Evolutionary conservation across 2,888 invertebrate genomes (phyloP).

Genomic region (Imbricaverruca yamaguchii): DNA sequence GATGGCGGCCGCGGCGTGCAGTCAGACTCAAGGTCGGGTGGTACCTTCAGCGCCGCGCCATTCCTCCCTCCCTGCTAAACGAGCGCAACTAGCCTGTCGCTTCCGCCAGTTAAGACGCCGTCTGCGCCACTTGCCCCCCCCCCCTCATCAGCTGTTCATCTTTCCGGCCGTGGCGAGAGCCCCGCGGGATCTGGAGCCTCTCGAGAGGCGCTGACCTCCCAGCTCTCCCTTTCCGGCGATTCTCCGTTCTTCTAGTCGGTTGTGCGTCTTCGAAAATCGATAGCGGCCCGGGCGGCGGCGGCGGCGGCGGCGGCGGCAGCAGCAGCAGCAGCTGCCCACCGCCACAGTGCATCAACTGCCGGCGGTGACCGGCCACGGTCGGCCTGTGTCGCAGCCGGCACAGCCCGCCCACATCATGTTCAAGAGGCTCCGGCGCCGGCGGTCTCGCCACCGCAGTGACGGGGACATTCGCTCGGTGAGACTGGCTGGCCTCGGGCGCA

Average conservation of each 20-base stretch:
- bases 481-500: too few species aligned
- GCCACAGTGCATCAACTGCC: too few species aligned
- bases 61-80: neutral
- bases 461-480: neutral
- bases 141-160: too few species aligned
- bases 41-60: neutral
- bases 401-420: neutral
- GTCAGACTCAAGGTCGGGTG: neutral
- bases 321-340: neutral
- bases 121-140: too few species aligned
- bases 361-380: too few species aligned
- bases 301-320: constrained; percentile 10
- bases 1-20: neutral
- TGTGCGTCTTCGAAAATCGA: constrained; percentile 22
- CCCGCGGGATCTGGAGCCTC: too few species aligned
- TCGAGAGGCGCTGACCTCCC: neutral
- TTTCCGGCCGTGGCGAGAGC: too few species aligned
- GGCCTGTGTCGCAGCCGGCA: neutral
- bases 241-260: constrained; percentile 1
- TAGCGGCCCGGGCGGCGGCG: neutral
- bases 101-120: neutral
- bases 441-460: neutral
- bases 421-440: neutral
- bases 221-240: neutral
- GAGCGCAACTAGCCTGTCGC: neutral